Base-by-base conservation (phyloP, 2,113 vertebrate species). In the Alligator sinensis region DNA sequence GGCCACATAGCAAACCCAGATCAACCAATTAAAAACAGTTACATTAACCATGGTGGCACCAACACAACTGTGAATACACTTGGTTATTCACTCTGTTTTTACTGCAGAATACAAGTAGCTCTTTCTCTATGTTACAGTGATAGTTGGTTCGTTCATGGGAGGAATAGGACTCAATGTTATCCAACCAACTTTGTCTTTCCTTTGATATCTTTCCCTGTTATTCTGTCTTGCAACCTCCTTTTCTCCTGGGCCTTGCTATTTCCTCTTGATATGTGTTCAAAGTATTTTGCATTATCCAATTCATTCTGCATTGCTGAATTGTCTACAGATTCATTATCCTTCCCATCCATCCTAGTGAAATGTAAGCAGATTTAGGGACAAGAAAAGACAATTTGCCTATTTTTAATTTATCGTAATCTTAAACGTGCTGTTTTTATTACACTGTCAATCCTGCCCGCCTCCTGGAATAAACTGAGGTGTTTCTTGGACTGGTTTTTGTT, bases 401-500 rank as follows among this genome's bases (percentile, higher is more conserved):
- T 86, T 89, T 92, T 82, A 80, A 64, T 4, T 83, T 90, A 58
- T 4, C 7, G 75, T 88, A 4, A 8, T 59, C 25, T 55, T 38
- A 30, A 34, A 58, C 14, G 3, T 34, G 24, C n/a, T 59, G 3
- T 81, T 27, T 93, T 88, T 89, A 83, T 74, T 55, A 82, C 57
- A 80, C 28, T 57, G 22, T 30, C 90, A 82, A 82, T 86, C 34
- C 70, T 76, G 4, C 86, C 84, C 7, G 76, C 22, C 6, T 38
- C 15, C 72, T 84, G 79, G 75, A 94, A 91, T 90, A 57, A 95
- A 82, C 22, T 84, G 68, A n/a, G 0, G 0, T 79, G 4, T 91
- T 90, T 34, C 5, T 1, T 75, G 30, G 89, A 90, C 24, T 78
- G n/a, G 66, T 83, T 82, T 84, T 19, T 87, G 81, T 89, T 83